phyloP scores from a whole-genome alignment of 1,140 invertebrate genomes.

The Condylostylus longicornis region DNA sequence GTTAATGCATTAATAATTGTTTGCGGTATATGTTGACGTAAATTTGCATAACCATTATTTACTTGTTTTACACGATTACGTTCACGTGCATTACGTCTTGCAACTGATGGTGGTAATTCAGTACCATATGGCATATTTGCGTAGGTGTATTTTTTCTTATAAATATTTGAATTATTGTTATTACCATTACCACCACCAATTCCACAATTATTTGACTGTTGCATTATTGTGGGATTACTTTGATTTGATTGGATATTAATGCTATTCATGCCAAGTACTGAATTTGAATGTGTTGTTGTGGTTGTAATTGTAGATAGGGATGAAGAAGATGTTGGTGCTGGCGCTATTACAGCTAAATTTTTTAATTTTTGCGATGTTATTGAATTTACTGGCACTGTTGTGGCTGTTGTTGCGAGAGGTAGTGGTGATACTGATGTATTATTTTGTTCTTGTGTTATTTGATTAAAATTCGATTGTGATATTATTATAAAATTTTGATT shows the following conservation, averaged over 20 bases:
- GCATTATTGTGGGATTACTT: too few species aligned
- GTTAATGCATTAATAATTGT: slow-evolving; percentile 53
- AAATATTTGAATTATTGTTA: too few species aligned
- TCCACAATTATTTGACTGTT: too few species aligned
- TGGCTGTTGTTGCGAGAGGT: slow-evolving; percentile 14
- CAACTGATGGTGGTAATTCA: slow-evolving; percentile 68
- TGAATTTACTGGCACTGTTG: slow-evolving; percentile 10
- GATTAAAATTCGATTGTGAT: too few species aligned
- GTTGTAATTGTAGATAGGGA: slow-evolving; percentile 18
- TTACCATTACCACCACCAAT: slow-evolving; percentile 24
- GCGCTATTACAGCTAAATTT: not conserved
- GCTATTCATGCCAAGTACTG: slow-evolving; percentile 27
- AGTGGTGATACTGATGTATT: slow-evolving; percentile 13
- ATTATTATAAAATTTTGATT: too few species aligned
- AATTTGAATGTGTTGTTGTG: slow-evolving; percentile 22
- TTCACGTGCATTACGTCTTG: slow-evolving; percentile 79
- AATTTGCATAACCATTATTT: slow-evolving; percentile 81
- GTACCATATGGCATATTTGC: slow-evolving; percentile 40
- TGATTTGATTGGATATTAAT: slow-evolving; percentile 14
- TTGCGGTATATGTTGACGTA: slow-evolving; percentile 73
- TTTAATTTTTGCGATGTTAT: not conserved
- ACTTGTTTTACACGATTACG: slow-evolving; percentile 92
- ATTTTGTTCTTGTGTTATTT: slow-evolving; percentile 22
- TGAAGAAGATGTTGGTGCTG: not conserved
- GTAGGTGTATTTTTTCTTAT: slow-evolving; percentile 59